Evolutionary conservation across 2,113 vertebrate species (phyloP), one percentile per base, ranked within the genome.

Genomic region (Planiliza haematocheilus): DNA sequence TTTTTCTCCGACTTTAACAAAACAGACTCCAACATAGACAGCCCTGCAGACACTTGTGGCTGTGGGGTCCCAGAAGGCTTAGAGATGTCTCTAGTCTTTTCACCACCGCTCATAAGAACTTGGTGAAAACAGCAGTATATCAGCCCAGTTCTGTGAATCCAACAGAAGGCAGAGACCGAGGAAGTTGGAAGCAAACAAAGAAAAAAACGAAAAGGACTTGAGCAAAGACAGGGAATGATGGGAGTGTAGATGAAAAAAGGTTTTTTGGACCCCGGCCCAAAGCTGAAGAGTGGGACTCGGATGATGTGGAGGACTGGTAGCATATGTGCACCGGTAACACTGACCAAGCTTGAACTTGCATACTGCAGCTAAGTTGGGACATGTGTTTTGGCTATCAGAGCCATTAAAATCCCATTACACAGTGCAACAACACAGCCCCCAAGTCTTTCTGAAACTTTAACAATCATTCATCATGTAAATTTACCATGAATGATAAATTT

Each of bases 371-470:
- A 21, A 36, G 70, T 56, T 79, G 20, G 45, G 70, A 88, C 91
- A 91, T 91, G 85, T 92, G 91, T 92, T 91, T 91, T 85, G 61
- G 79, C 85, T 64, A 91, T 92, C 82, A 88, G 67, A 77, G 72
- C 62, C 79, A 91, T 89, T 90, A 91, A 90, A 92, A 90, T 61
- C 83, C 77, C 80, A 92, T 88, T 84, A 86, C 76, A 55, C 55
- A 74, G 70, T 42, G 74, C 89, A 91, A 88, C 87, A 88, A 86
- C 59, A 81, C 51, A 72, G 76, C 84, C 87, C 21, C 38, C 60
- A 79, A 77, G 71, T 81, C 81, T 89, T 83, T 63, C 13, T 34
- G 20, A 53, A 75, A 72, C 74, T 87, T 76, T 21, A 46, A 51
- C 60, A 81, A 79, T 68, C 62, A 63, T 89, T 82, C 18, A 78